Conservation (phyloP, 1,140 invertebrate genomes). For the Drosophila subpulchrella region DNA sequence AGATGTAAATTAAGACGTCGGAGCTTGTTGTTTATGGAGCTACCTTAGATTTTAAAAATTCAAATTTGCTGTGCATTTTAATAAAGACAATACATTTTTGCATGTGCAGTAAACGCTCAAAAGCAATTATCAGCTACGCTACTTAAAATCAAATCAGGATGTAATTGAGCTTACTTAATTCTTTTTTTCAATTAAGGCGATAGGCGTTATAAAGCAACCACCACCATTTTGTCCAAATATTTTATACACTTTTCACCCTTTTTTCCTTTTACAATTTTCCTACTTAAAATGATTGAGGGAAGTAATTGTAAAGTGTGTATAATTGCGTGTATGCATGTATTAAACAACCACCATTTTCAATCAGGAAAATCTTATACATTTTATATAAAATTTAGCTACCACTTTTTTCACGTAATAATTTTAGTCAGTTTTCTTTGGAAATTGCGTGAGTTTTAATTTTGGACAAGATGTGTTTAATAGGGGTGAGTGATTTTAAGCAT, state of each 20-base stretch:
- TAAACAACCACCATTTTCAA: slow-evolving; percentile 14
- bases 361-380: neutral
- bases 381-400: neutral
- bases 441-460: neutral
- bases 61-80: too few species aligned
- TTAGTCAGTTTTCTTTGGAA: neutral
- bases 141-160: neutral
- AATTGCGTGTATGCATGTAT: neutral
- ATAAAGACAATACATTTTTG: too few species aligned
- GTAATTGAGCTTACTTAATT: neutral
- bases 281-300: neutral
- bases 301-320: slow-evolving; percentile 7
- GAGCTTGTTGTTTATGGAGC: too few species aligned
- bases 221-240: slow-evolving; percentile 27
- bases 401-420: neutral
- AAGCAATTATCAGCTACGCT: too few species aligned
- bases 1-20: too few species aligned
- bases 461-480: neutral
- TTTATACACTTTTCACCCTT: slow-evolving; percentile 19
- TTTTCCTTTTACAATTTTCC: neutral
- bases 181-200: neutral
- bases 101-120: too few species aligned
- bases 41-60: too few species aligned
- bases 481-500: neutral
- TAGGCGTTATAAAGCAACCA: neutral